Percentiles rank a stretch among this genome's conserved stretches.
Evolutionary conservation across 2,113 vertebrate species (phyloP).

Genomic region (Otis tarda): DNA sequence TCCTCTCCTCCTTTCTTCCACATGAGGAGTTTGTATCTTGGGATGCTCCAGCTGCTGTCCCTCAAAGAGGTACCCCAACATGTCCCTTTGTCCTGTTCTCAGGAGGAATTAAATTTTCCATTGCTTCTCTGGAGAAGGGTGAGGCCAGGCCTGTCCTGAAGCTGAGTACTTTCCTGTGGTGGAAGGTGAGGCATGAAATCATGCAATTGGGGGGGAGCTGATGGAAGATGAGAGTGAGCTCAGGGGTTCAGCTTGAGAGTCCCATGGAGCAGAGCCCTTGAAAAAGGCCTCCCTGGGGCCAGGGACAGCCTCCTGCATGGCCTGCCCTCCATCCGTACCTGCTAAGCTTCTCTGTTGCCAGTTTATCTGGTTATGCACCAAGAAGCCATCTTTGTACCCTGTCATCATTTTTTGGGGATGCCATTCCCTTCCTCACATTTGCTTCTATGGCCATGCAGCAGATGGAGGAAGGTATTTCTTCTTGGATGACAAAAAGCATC

Average conservation of each 20-base stretch:
- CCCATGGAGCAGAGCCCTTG: neutral
- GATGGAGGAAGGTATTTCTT: neutral
- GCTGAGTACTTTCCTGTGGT: neutral
- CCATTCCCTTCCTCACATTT: rapidly evolving
- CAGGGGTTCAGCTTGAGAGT: neutral
- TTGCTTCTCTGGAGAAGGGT: neutral
- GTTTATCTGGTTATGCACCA: neutral
- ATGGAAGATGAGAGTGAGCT: neutral
- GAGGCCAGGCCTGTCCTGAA: neutral
- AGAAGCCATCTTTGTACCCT: neutral
- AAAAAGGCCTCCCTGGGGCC: neutral
- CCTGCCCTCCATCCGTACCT: neutral
- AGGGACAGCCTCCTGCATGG: neutral
- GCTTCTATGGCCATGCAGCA: neutral
- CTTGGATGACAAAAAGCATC: neutral
- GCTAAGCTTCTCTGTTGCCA: neutral
- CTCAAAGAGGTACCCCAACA: neutral
- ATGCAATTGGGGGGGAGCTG: neutral
- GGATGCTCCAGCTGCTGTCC: neutral
- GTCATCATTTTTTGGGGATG: neutral
- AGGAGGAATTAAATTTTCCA: neutral
- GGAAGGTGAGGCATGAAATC: neutral
- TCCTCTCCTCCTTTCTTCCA: neutral
- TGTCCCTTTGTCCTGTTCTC: neutral
- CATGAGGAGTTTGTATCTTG: neutral